Percentiles rank a stretch among this genome's conserved stretches.
Conservation (phyloP, 2,888 invertebrate genomes). For the Drymonia ruficornis region DNA sequence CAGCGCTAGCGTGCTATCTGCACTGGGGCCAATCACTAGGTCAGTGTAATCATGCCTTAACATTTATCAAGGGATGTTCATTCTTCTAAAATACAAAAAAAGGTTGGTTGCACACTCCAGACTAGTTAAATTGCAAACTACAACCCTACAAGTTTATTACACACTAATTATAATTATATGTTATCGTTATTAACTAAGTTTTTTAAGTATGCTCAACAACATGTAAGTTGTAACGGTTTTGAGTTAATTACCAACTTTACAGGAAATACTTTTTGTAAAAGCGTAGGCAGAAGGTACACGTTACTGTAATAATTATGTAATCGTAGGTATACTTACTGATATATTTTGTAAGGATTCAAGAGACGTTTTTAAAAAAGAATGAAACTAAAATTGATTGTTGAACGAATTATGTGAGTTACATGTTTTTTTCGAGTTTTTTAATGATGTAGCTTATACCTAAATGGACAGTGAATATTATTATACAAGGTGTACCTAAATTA, state of each 20-base stretch:
- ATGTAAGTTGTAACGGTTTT: no score
- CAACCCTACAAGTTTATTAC: conserved; percentile 27
- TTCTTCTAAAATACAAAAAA: conserved; percentile 19
- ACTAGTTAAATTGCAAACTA: conserved; percentile 34
- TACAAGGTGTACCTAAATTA: conserved; percentile 67
- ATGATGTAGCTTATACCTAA: conserved; percentile 59
- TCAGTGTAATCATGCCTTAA: no score
- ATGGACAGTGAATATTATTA: conserved; percentile 72
- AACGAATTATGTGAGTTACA: conserved; percentile 6
- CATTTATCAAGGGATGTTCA: conserved; percentile 7
- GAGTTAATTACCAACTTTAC: no score
- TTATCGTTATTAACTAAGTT: conserved; percentile 4
- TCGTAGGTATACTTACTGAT: no score
- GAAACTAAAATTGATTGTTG: no score
- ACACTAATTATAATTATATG: conserved; percentile 14
- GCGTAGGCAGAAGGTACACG: conserved; percentile 24
- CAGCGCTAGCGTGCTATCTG: no score
- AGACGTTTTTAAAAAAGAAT: no score
- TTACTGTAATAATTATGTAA: no score
- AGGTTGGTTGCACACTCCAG: conserved; percentile 23
- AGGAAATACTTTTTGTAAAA: conserved; percentile 17
- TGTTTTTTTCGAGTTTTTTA: conserved; percentile 16
- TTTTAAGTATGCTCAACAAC: no score
- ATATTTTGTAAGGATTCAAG: no score
- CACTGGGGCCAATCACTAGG: no score